Evolutionary conservation across 2,888 invertebrate genomes (phyloP).

Genomic region (Muscina levida): DNA sequence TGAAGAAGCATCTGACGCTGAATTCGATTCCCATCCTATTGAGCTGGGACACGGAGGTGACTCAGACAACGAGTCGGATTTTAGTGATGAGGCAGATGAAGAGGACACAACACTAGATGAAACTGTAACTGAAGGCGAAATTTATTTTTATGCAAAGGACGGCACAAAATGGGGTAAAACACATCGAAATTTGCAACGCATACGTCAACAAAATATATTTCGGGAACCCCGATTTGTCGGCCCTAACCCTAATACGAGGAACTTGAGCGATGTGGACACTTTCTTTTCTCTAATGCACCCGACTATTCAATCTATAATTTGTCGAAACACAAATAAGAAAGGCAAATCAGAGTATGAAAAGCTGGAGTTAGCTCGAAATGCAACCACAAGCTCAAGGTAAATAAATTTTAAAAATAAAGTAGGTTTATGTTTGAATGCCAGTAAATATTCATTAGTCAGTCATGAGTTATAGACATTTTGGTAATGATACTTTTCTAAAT

Average conservation of each 20-base stretch:
- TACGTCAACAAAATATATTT: conserved; percentile 19
- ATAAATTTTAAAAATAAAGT: too few relatives aligned
- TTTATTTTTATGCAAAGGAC: background rate
- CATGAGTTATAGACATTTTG: too few relatives aligned
- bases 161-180: conserved; percentile 27
- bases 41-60: conserved; percentile 9
- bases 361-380: too few relatives aligned
- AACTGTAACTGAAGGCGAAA: background rate
- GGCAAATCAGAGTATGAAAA: too few relatives aligned
- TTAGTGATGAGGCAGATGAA: background rate
- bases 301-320: conserved; percentile 32
- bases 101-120: background rate
- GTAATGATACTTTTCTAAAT: too few relatives aligned
- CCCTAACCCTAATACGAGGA: too few relatives aligned
- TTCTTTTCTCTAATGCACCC: conserved; percentile 20
- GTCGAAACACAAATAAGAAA: conserved; percentile 31
- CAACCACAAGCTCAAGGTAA: conserved; percentile 6
- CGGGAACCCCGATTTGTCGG: conserved; percentile 14
- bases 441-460: too few relatives aligned
- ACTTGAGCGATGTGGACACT: too few relatives aligned
- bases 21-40: too few relatives aligned
- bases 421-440: too few relatives aligned
- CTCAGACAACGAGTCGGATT: too few relatives aligned
- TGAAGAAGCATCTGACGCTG: too few relatives aligned
- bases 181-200: background rate